Evolutionary conservation across 2,888 invertebrate species (phyloP).

Genomic region (Liposcelis brunnea): DNA sequence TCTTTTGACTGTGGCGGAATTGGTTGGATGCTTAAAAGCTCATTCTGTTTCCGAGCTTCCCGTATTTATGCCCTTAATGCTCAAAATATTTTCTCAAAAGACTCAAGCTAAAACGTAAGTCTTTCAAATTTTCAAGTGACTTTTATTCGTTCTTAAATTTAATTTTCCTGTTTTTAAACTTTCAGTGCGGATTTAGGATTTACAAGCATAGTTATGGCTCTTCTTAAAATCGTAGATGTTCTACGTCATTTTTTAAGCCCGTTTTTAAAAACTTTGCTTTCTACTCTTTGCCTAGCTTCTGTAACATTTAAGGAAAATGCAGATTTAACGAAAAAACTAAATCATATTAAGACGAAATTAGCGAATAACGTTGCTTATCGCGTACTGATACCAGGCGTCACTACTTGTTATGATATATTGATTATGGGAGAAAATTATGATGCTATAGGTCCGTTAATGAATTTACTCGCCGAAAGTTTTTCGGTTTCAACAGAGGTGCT

Average conservation of each 20-base stretch:
- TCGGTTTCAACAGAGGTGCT: conserved; percentile 41
- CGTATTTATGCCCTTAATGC: conserved; percentile 58
- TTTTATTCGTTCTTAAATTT: no score
- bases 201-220: conserved; percentile 57
- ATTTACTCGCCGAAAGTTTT: conserved; percentile 56
- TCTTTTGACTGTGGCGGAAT: conserved; percentile 59
- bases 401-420: conserved; percentile 42
- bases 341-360: conserved; percentile 36
- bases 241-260: conserved; percentile 71
- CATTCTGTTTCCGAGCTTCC: conserved; percentile 57
- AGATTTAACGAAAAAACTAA: conserved; percentile 18
- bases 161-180: no score
- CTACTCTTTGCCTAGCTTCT: neutral
- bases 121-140: neutral
- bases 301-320: neutral
- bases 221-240: conserved; percentile 67
- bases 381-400: conserved; percentile 57
- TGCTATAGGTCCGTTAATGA: conserved; percentile 54
- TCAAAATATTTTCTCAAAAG: conserved; percentile 34
- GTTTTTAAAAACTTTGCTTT: conserved; percentile 54
- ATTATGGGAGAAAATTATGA: conserved; percentile 38
- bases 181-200: conserved; percentile 35
- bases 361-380: conserved; percentile 50
- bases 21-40: conserved; percentile 56
- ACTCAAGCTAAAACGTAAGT: conserved; percentile 13